Base-by-base conservation (phyloP, 2,113 vertebrate genomes). In the Tretioscincus oriximinensis region DNA sequence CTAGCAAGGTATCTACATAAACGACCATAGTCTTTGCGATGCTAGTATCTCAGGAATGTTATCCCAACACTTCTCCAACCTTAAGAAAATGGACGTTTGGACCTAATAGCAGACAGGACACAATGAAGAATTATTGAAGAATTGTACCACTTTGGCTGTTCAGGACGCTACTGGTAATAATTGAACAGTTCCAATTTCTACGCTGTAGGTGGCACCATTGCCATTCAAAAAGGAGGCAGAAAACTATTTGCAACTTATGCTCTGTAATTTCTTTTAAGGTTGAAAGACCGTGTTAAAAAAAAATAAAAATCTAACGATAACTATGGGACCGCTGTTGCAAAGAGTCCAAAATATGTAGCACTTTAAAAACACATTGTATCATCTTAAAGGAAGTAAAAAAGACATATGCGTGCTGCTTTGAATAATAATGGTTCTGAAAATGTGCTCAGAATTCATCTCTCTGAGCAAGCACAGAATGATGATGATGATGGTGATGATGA, bases 151-250 rank as follows among this genome's bases (percentile, higher is more conserved):
- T 58, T 9, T 26, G 60, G 24, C 31, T 60, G 22, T 35, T 75
- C 31, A 35, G 29, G 11, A 29, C 9, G 10, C 20, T 60, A 24
- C 24, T 35, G 20, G 26, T 29, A 22, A 28, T 68, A 0, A 68
- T 73, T 1, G 60, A 64, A 28, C 20, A 64, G 12, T 89, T 51
- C 76, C 2, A 0, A 0, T 29, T 4, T 28, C 63, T 18, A 11
- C 70, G 63, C 95, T 75, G 90, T 79, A 95, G 95, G 26, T 95
- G 95, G 85, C 93, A 84, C 79, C 80, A 79, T 93, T 91, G 91
- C 78, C 91, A 81, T 92, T 80, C 76, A 77, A 73, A 11, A 4
- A 12, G 79, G 1, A 64, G 26, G 16, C 0, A 12, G 16, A 8
- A 81, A 72, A 1, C 18, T 22, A n/a, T 14, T 9, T 35, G 31